Evolutionary conservation across 2,113 vertebrate species (phyloP).

Genomic region (rat (Rattus norvegicus)): DNA sequence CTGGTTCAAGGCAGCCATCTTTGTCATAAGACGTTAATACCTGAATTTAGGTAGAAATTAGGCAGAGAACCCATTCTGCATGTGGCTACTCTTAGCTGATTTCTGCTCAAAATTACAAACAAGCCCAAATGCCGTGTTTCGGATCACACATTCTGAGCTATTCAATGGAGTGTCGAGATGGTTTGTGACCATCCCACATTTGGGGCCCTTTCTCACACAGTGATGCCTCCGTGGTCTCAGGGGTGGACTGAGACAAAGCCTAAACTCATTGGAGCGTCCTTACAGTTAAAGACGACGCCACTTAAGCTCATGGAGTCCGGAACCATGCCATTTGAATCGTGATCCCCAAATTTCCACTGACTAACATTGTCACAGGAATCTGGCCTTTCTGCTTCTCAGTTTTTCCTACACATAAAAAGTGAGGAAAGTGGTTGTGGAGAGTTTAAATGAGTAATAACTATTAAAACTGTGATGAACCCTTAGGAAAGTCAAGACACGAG

Average conservation of each 20-base stretch:
- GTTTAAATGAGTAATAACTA: background rate
- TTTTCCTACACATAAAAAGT: background rate
- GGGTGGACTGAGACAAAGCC: background rate
- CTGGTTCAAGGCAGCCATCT: background rate
- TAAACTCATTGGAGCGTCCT: background rate
- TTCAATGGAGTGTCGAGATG: background rate
- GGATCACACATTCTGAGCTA: background rate
- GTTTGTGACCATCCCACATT: background rate
- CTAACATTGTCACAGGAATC: background rate
- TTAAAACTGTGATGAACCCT: background rate
- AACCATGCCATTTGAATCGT: background rate
- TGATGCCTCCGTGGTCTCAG: background rate
- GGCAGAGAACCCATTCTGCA: background rate
- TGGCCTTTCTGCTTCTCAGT: background rate
- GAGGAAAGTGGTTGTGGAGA: background rate
- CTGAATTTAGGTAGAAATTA: background rate
- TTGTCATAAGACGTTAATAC: background rate
- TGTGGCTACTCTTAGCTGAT: background rate
- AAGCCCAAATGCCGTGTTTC: background rate
- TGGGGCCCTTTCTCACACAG: background rate
- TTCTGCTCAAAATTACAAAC: slow-evolving; percentile 36
- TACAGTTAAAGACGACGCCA: background rate
- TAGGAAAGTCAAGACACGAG: background rate
- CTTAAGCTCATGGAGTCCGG: background rate
- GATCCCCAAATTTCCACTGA: background rate